phyloP scores from a whole-genome alignment of 2,113 vertebrate genomes.

The Oryzias woworae region DNA sequence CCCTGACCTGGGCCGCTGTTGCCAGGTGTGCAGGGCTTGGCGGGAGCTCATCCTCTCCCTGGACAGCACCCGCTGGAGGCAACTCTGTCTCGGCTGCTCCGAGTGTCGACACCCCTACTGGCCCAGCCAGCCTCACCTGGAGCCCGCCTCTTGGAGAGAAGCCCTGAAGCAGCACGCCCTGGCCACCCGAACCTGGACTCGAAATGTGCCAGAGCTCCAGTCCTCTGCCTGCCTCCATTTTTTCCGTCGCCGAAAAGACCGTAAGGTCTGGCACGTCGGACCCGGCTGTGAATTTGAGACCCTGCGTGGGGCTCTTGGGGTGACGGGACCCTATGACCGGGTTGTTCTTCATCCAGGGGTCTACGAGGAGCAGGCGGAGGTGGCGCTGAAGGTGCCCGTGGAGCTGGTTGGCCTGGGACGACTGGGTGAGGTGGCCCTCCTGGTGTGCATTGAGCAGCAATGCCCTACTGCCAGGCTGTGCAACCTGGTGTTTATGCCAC shows the following conservation, averaged over 20 bases:
- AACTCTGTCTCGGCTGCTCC: conserved; percentile 81
- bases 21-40: conserved; percentile 87
- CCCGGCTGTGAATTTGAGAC: conserved; percentile 79
- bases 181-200: conserved; percentile 85
- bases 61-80: conserved; percentile 90
- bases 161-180: conserved; percentile 84
- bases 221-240: conserved; percentile 83
- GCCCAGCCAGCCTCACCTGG: conserved; percentile 81
- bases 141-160: conserved; percentile 85
- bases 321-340: conserved; percentile 79
- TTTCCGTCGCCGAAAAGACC: conserved; percentile 81
- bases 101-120: conserved; percentile 89
- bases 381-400: conserved; percentile 85
- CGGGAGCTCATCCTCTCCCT: conserved; percentile 85
- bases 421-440: conserved; percentile 81
- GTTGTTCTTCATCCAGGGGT: conserved; percentile 83
- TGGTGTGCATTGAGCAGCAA: conserved; percentile 87
- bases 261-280: conserved; percentile 78
- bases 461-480: conserved; percentile 85
- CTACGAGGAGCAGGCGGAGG: conserved; percentile 85
- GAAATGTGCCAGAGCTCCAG: conserved; percentile 78
- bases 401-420: conserved; percentile 83
- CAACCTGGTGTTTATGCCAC: conserved; percentile 86
- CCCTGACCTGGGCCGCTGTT: conserved; percentile 86
- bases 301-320: conserved; percentile 79